Conservation (phyloP, 2,888 invertebrate species). For the Watsonalla binaria region DNA sequence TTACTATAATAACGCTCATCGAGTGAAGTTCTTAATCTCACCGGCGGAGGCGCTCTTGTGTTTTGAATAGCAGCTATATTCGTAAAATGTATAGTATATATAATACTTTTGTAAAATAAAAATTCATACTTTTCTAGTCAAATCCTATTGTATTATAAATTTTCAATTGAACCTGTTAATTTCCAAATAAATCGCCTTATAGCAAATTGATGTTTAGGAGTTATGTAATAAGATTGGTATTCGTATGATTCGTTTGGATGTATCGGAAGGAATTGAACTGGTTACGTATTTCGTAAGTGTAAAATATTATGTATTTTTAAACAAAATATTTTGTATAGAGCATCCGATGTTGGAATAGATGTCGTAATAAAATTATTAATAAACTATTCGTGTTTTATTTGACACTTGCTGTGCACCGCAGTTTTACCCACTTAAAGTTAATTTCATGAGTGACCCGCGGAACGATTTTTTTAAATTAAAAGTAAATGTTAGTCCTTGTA, state of each 20-base stretch:
- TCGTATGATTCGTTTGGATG: slow-evolving; percentile 1
- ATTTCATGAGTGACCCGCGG: too few relatives aligned
- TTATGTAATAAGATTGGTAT: not conserved
- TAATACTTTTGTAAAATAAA: too few relatives aligned
- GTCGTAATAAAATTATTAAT: slow-evolving; percentile 46
- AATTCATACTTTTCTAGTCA: slow-evolving; percentile 28
- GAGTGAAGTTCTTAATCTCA: too few relatives aligned
- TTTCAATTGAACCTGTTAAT: not conserved
- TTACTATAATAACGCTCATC: too few relatives aligned
- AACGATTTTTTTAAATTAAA: too few relatives aligned
- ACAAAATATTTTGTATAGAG: slow-evolving; percentile 61
- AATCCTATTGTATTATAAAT: slow-evolving; percentile 7
- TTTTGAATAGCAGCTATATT: too few relatives aligned
- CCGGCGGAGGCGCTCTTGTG: too few relatives aligned
- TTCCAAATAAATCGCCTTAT: not conserved
- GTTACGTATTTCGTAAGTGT: slow-evolving; percentile 23
- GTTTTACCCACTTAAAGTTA: too few relatives aligned
- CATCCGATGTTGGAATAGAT: slow-evolving; percentile 43
- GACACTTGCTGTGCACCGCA: not conserved
- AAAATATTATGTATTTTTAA: slow-evolving; percentile 34
- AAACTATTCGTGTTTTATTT: slow-evolving; percentile 30
- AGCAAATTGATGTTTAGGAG: not conserved
- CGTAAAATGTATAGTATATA: not conserved
- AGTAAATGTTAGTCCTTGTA: too few relatives aligned
- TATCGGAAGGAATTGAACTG: slow-evolving; percentile 33